A percentile compares a stretch with the other conserved stretches of the same genome.
These are phyloP conservation scores for Paratrypauchen microcephalus DNA, from an alignment of 2,797 vertebrate species.

Conservation along the genomic window DNA sequence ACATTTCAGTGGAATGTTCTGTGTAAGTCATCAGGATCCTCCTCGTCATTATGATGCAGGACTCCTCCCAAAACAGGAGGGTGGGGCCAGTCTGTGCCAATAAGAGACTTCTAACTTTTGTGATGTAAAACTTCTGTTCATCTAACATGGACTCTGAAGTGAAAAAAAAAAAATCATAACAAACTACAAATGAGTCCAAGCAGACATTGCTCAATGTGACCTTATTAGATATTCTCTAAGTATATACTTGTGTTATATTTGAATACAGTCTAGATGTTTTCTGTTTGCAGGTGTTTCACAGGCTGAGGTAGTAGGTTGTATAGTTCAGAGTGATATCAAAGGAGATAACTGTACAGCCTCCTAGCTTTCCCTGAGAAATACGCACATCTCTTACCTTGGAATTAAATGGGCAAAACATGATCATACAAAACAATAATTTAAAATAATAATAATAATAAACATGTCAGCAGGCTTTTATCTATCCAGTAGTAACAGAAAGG, in stretches of 20 bases:
- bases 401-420: neutral
- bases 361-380: slow-evolving; percentile 98
- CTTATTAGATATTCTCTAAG: too few species aligned
- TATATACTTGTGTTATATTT: too few species aligned
- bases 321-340: slow-evolving; percentile 98
- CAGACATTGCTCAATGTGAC: too few species aligned
- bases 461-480: too few species aligned
- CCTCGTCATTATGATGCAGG: slow-evolving; percentile 31
- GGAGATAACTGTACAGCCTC: slow-evolving; percentile 99
- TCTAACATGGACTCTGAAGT: neutral
- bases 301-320: slow-evolving; percentile 99
- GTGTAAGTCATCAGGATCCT: slow-evolving; percentile 14
- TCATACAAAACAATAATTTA: neutral
- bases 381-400: slow-evolving; percentile 16
- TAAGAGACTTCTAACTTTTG: neutral
- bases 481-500: too few species aligned
- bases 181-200: too few species aligned
- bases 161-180: too few species aligned
- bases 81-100: slow-evolving; percentile 33
- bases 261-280: too few species aligned
- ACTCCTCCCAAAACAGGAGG: slow-evolving; percentile 54
- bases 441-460: neutral
- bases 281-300: slow-evolving; percentile 77
- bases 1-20: neutral
- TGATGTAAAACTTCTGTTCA: slow-evolving; percentile 3